Percentiles rank a stretch among this genome's conserved stretches.
These are phyloP conservation scores for Meloidogyne hapla DNA, from an alignment of 1,140 invertebrate genomes.

Conservation along the genomic window DNA sequence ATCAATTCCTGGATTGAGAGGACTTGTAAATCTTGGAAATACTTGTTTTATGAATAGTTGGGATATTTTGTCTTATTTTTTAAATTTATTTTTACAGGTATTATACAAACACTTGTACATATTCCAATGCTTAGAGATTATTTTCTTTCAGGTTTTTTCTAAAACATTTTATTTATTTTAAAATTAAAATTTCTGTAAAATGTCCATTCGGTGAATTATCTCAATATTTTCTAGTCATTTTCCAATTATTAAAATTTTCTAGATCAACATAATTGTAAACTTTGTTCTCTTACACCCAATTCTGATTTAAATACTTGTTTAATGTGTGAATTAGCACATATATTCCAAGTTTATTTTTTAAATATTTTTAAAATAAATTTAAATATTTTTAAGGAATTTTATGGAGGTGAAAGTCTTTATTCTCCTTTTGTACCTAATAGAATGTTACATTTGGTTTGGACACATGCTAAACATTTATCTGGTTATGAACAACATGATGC, in stretches of 20 bases:
- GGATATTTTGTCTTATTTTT: conserved; percentile 3
- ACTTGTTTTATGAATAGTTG: conserved; percentile 91
- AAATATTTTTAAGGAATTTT: conserved; percentile 49
- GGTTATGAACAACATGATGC: conserved; percentile 95
- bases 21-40: conserved; percentile 91
- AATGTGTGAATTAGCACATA: conserved; percentile 84
- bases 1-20: conserved; percentile 73
- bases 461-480: conserved; percentile 86
- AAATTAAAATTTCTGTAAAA: background rate
- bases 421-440: conserved; percentile 76
- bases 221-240: background rate
- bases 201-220: background rate
- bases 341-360: conserved; percentile 66
- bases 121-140: conserved; percentile 90
- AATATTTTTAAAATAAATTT: conserved; percentile 68
- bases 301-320: conserved; percentile 72
- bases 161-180: background rate
- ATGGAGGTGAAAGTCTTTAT: conserved; percentile 21
- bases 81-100: conserved; percentile 21
- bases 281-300: conserved; percentile 63
- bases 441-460: conserved; percentile 74
- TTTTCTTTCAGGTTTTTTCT: conserved; percentile 74
- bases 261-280: conserved; percentile 79
- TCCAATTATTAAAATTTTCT: background rate
- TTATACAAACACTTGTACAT: conserved; percentile 75